These are phyloP conservation scores for Aix galericulata DNA, from an alignment of 2,113 vertebrate species.

Conservation along the genomic window DNA sequence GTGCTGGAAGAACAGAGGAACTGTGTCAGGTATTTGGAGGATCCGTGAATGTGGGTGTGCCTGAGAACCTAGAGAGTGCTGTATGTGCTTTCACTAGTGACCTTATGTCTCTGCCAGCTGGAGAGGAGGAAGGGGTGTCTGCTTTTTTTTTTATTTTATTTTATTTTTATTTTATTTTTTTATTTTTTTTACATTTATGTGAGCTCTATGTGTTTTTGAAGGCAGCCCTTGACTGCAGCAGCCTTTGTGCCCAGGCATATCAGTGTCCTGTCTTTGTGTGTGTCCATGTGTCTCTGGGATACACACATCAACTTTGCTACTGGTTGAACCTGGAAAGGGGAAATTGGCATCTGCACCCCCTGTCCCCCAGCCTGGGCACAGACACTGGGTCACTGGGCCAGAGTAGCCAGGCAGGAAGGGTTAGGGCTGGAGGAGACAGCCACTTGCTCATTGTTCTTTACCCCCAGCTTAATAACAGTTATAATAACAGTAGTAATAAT, in stretches of 20 bases:
- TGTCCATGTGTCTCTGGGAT: neutral
- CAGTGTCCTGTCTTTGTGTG: too few species aligned
- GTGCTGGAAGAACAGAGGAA: neutral
- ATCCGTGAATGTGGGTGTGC: neutral
- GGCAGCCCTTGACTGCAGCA: too few species aligned
- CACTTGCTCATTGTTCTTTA: neutral
- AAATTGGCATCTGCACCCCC: neutral
- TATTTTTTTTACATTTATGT: too few species aligned
- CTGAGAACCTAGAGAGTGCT: neutral
- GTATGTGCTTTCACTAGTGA: neutral
- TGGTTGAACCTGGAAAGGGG: neutral
- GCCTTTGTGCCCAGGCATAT: too few species aligned
- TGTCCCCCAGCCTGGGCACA: neutral
- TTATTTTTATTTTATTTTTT: too few species aligned
- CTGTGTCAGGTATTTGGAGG: neutral
- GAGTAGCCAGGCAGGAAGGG: neutral
- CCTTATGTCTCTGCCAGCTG: too few species aligned
- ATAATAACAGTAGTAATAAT: too few species aligned
- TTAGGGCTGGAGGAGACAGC: neutral
- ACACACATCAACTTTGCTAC: neutral
- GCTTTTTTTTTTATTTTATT: too few species aligned
- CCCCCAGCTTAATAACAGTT: neutral
- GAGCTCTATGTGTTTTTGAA: too few species aligned
- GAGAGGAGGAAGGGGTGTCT: too few species aligned
- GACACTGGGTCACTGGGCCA: neutral